Percentiles rank a stretch among this genome's conserved stretches.
phyloP scores from a whole-genome alignment of 2,888 invertebrate species.

The Meganola albula region DNA sequence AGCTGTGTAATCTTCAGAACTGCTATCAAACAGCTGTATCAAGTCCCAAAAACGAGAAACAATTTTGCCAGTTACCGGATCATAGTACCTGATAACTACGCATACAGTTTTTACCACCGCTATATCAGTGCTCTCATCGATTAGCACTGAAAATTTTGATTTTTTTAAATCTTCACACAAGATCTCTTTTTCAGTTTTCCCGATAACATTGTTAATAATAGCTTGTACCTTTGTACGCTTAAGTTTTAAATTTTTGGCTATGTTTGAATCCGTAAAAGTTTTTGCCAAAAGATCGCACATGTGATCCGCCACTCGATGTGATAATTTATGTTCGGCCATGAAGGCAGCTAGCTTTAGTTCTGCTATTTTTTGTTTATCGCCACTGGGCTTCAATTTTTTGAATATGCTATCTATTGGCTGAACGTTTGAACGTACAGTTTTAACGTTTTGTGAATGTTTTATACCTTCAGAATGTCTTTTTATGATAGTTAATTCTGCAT shows the following conservation, averaged over 20 bases:
- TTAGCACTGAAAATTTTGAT: constrained; percentile 11
- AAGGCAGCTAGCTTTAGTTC: constrained; percentile 10
- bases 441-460: neutral
- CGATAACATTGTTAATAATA: constrained; percentile 10
- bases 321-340: constrained; percentile 8
- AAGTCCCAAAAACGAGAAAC: constrained; percentile 7
- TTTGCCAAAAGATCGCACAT: constrained; percentile 3
- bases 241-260: constrained; percentile 10
- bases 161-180: constrained; percentile 6
- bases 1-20: neutral
- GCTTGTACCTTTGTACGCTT: constrained; percentile 10
- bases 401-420: neutral
- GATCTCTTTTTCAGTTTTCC: constrained; percentile 7
- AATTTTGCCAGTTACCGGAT: neutral
- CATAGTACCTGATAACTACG: constrained; percentile 10
- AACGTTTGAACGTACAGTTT: neutral
- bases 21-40: constrained; percentile 2
- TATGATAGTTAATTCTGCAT: constrained; percentile 3
- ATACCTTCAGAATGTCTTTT: constrained; percentile 3
- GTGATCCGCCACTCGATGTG: constrained; percentile 4
- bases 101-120: constrained; percentile 8
- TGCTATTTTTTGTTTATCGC: constrained; percentile 4
- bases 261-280: constrained; percentile 12
- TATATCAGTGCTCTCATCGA: constrained; percentile 14
- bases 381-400: neutral